Conservation (phyloP, 1,140 invertebrate genomes). For the Geopemphigus sp. region DNA sequence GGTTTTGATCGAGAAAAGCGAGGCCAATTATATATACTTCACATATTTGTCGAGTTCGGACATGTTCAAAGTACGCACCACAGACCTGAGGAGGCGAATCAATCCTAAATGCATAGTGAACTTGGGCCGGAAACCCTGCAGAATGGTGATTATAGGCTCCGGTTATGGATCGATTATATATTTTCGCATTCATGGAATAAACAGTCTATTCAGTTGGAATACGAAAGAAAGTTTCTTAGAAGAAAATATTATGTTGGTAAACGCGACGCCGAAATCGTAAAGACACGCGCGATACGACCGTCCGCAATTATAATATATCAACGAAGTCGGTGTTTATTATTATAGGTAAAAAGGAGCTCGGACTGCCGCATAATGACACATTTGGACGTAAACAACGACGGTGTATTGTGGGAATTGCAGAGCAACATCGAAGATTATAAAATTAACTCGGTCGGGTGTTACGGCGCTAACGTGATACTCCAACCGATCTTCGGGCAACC, state of each 20-base stretch:
- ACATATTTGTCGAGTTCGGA: conserved; percentile 61
- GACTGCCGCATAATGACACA: conserved; percentile 63
- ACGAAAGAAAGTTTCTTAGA: conserved; percentile 60
- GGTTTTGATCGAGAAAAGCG: conserved; percentile 58
- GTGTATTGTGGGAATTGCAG: conserved; percentile 64
- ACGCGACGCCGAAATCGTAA: too few species aligned
- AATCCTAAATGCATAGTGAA: conserved; percentile 60
- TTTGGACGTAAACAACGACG: conserved; percentile 61
- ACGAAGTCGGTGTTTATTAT: too few species aligned
- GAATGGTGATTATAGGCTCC: conserved; percentile 62
- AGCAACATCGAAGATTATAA: conserved; percentile 67
- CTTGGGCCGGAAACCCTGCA: conserved; percentile 60
- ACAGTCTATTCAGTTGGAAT: conserved; percentile 65
- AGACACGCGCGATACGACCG: too few species aligned
- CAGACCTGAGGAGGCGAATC: conserved; percentile 58
- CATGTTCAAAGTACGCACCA: conserved; percentile 60
- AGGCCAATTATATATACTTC: conserved; percentile 60
- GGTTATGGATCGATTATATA: conserved; percentile 63
- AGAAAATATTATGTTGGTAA: conserved; percentile 60
- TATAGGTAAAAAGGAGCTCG: conserved; percentile 58
- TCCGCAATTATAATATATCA: too few species aligned
- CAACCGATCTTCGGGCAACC: conserved; percentile 57
- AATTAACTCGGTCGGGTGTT: conserved; percentile 60
- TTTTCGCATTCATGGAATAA: conserved; percentile 60
- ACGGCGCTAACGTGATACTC: conserved; percentile 59